Conservation (phyloP, 2,797 vertebrate genomes). For the Rhynchotus rufescens region DNA sequence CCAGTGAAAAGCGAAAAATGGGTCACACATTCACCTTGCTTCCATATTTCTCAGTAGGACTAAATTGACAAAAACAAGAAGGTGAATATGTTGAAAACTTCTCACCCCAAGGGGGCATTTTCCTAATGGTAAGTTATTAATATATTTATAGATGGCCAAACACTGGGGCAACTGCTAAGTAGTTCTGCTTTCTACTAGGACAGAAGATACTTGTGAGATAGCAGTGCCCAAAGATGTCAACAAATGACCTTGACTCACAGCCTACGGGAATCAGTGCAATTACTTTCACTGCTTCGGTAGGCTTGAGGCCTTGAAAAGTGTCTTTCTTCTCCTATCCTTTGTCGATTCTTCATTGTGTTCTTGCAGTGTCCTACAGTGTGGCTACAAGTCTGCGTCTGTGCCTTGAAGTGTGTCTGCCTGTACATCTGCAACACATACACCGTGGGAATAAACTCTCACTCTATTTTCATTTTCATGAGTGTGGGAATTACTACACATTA, state of each 20-base stretch:
- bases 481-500: not conserved
- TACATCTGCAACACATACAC: not conserved
- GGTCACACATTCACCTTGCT: fast-evolving
- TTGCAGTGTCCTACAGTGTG: not conserved
- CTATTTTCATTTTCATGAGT: not conserved
- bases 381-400: fast-evolving
- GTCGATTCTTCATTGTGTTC: fast-evolving
- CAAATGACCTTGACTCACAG: not conserved
- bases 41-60: not conserved
- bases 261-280: not conserved
- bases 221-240: not conserved
- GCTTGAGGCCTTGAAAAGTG: not conserved
- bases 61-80: not conserved
- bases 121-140: not conserved
- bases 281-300: not conserved
- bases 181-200: not conserved
- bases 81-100: not conserved
- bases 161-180: fast-evolving
- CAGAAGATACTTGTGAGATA: fast-evolving
- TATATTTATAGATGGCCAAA: fast-evolving
- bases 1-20: not conserved
- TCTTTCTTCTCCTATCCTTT: not conserved
- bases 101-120: not conserved
- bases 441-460: not conserved
- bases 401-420: not conserved